Percentiles rank a stretch among this genome's conserved stretches.
Conservation (phyloP, 2,113 vertebrate genomes). For the Apteryx owenii region DNA sequence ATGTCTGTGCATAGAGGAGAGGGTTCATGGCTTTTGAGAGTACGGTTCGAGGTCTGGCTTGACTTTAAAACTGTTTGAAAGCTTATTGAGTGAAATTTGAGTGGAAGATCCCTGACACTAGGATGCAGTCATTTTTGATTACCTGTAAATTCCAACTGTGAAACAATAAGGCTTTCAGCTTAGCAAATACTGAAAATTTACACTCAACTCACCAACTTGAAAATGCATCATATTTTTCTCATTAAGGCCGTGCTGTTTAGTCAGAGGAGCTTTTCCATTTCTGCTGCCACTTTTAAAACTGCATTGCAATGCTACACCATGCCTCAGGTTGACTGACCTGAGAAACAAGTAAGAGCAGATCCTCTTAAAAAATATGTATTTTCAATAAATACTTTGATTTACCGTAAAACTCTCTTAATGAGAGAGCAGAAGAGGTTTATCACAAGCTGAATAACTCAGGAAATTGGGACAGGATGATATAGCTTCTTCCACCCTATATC, state of each 20-base stretch:
- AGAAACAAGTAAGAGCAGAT: neutral
- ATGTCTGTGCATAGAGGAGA: neutral
- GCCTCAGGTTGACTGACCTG: neutral
- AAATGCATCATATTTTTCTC: neutral
- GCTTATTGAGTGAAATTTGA: conserved; percentile 48
- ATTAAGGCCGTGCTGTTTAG: neutral
- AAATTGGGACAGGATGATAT: neutral
- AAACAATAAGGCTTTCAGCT: conserved; percentile 42
- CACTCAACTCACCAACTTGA: neutral
- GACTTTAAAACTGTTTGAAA: conserved; percentile 39
- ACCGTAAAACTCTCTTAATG: neutral
- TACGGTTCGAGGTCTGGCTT: neutral
- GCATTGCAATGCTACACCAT: neutral
- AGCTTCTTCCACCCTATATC: accelerated
- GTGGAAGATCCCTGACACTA: conserved; percentile 31
- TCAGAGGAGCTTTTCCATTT: conserved; percentile 13
- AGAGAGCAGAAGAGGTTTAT: neutral
- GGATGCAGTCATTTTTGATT: conserved; percentile 46
- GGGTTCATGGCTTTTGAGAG: neutral
- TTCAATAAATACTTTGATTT: neutral
- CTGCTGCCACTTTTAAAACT: neutral
- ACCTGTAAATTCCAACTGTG: conserved; percentile 46
- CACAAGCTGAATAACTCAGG: neutral
- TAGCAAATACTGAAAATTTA: conserved; percentile 56
- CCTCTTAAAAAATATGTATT: neutral